Percentiles rank a stretch among this genome's conserved stretches.
phyloP scores from a whole-genome alignment of 2,888 invertebrate species.

The Sipha maydis region DNA sequence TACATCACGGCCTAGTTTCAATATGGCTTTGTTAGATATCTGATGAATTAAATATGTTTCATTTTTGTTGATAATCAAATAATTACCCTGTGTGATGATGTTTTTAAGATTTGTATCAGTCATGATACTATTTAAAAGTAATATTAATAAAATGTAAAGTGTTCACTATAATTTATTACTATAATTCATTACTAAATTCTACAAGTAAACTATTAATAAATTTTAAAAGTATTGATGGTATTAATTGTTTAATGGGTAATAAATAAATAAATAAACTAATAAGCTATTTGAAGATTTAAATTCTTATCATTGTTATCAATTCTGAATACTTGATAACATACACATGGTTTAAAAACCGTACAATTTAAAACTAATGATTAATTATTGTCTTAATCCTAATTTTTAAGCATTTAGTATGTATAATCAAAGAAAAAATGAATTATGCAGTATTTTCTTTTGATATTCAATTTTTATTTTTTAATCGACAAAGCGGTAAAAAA shows the following conservation, averaged over 20 bases:
- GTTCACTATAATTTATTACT: not conserved
- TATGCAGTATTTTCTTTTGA: not conserved
- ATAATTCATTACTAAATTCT: not conserved
- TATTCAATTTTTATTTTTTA: not conserved
- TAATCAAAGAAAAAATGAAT: not conserved
- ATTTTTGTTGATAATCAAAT: slow-evolving; percentile 81
- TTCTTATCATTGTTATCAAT: slow-evolving; percentile 23
- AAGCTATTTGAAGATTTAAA: slow-evolving; percentile 10
- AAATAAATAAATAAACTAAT: not conserved
- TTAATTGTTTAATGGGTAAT: not conserved
- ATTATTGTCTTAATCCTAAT: not conserved
- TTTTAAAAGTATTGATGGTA: not conserved
- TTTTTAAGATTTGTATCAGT: slow-evolving; percentile 3
- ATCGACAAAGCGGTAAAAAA: too few relatives aligned
- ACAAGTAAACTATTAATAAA: not conserved
- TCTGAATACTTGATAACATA: slow-evolving; percentile 15
- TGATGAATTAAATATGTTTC: slow-evolving; percentile 82
- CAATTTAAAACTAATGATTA: not conserved
- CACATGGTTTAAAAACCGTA: slow-evolving; percentile 3
- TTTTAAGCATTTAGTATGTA: not conserved
- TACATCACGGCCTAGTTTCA: slow-evolving; percentile 77
- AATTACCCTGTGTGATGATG: slow-evolving; percentile 71
- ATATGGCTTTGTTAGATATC: slow-evolving; percentile 72
- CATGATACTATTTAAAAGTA: not conserved
- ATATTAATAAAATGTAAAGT: not conserved